Percentiles rank a stretch among this genome's conserved stretches.
Conservation (phyloP, 2,888 invertebrate genomes). For the Eupeodes latifasciatus region DNA sequence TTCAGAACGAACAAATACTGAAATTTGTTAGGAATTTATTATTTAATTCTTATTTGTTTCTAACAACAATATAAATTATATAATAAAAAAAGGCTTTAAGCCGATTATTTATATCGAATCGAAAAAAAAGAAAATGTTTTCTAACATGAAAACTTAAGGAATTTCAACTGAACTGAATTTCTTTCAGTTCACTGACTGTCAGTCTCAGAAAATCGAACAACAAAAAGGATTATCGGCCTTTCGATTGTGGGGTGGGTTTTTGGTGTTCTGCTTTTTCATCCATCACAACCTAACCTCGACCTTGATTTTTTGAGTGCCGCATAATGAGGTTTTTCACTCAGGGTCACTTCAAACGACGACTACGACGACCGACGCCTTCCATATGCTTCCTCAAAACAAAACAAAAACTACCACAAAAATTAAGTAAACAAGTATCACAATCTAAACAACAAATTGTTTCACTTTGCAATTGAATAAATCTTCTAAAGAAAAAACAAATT, state of each 20-base stretch:
- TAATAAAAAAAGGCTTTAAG: conserved; percentile 17
- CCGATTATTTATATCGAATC: conserved; percentile 28
- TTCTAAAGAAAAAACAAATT: neutral
- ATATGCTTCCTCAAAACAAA: neutral
- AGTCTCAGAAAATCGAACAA: neutral
- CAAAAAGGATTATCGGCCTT: conserved; percentile 11
- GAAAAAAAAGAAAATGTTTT: conserved; percentile 10
- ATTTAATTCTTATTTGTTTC: neutral
- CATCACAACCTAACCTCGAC: neutral
- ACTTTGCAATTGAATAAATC: neutral
- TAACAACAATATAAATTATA: conserved; percentile 5
- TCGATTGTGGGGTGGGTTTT: neutral
- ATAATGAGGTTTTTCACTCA: neutral
- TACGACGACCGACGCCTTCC: neutral
- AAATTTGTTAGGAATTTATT: conserved; percentile 17
- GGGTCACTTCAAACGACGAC: neutral
- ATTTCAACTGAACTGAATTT: neutral
- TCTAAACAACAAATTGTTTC: neutral
- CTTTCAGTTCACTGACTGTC: conserved; percentile 18
- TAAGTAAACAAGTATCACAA: neutral
- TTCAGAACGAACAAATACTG: conserved; percentile 35
- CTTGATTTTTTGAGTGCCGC: conserved; percentile 5
- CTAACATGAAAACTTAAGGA: neutral
- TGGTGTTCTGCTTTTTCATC: neutral
- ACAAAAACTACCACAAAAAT: neutral